A percentile compares a stretch with the other conserved stretches of the same genome.
Conservation (phyloP, 2,888 invertebrate species). For the Lapara coniferarum region DNA sequence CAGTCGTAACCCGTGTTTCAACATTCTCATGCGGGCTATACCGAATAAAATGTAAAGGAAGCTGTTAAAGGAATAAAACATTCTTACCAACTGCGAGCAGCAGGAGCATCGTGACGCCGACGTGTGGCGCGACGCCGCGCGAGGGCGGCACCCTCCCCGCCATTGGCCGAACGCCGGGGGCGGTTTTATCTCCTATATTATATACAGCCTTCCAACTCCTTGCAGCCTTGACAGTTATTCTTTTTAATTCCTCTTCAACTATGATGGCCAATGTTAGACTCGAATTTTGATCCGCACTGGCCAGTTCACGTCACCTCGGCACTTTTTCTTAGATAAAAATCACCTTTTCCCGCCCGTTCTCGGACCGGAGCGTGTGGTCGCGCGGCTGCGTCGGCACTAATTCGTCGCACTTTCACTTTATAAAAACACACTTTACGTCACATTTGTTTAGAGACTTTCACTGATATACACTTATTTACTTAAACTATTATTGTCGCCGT, state of each 20-base stretch:
- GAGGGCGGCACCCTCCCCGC: constrained; percentile 72
- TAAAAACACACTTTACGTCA: constrained; percentile 50
- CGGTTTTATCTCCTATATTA: constrained; percentile 52
- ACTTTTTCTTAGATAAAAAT: neutral
- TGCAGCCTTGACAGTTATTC: constrained; percentile 33
- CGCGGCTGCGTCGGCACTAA: constrained; percentile 16
- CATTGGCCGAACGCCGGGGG: constrained; percentile 75
- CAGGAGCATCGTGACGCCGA: constrained; percentile 56
- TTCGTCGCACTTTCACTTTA: constrained; percentile 62
- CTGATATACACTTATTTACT: constrained; percentile 35
- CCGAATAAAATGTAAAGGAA: constrained; percentile 18
- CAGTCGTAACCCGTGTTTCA: neutral
- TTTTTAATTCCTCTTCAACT: constrained; percentile 23
- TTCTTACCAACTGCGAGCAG: constrained; percentile 72
- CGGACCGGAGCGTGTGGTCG: neutral
- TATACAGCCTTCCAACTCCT: constrained; percentile 42
- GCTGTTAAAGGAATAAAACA: constrained; percentile 25
- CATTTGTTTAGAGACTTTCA: constrained; percentile 55
- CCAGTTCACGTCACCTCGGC: neutral
- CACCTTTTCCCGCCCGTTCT: neutral
- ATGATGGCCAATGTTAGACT: neutral
- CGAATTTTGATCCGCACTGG: neutral
- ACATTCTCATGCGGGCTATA: neutral
- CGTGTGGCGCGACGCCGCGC: constrained; percentile 57
- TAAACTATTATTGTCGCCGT: constrained; percentile 52